Evolutionary conservation across 2,888 invertebrate species (phyloP).

Genomic region (Myathropa florea): DNA sequence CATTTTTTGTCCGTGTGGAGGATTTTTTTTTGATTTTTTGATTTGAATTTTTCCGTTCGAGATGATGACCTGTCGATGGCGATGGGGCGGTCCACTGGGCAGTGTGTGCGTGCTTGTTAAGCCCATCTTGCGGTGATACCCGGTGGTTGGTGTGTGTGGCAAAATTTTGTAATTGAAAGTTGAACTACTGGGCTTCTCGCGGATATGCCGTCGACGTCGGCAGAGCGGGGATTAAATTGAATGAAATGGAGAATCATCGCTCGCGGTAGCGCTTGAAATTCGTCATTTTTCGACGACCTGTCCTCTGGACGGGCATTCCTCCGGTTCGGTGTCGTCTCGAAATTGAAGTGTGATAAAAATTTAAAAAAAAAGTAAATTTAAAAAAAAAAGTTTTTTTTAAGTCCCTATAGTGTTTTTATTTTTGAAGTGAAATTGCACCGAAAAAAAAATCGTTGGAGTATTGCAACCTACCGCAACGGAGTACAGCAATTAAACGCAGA

Average conservation of each 20-base stretch:
- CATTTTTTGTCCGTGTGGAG: too few species aligned
- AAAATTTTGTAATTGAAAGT: constrained; percentile 41
- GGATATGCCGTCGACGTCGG: background rate
- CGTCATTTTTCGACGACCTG: too few species aligned
- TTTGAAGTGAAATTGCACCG: constrained; percentile 35
- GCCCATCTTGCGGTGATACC: background rate
- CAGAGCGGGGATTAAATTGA: constrained; percentile 30
- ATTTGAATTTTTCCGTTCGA: background rate
- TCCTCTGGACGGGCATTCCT: too few species aligned
- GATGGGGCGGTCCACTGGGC: background rate
- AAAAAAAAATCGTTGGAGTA: constrained; percentile 13
- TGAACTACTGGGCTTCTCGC: background rate
- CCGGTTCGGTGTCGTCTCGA: background rate
- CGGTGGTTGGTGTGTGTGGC: constrained; percentile 29
- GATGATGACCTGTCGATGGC: constrained; percentile 17
- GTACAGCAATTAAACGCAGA: background rate
- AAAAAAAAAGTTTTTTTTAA: constrained; percentile 24
- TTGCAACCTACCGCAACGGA: constrained; percentile 38
- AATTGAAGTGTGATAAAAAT: constrained; percentile 13
- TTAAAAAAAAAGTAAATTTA: constrained; percentile 14
- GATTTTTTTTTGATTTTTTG: background rate
- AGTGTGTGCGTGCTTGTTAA: constrained; percentile 14
- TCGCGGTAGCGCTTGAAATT: background rate
- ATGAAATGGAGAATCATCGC: background rate
- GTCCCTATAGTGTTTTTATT: background rate